Base-by-base conservation (phyloP, 37 sponge, comb jelly and placozoan species). In the Trichoplax adhaerens region DNA sequence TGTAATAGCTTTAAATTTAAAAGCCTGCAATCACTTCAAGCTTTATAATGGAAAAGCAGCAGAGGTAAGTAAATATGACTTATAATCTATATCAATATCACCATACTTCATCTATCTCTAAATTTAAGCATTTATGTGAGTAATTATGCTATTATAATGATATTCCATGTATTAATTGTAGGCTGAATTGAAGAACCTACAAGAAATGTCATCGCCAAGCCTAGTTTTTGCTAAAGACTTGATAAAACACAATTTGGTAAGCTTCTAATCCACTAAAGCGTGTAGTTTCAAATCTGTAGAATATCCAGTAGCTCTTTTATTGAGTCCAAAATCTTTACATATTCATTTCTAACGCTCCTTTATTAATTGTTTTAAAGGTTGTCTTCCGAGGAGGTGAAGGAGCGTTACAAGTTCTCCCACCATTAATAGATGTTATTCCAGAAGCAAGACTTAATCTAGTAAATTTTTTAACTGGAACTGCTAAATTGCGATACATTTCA, bases 41-140 rank as follows among this genome's bases (percentile, higher is more conserved):
- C 86, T 98, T 47, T 98, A 89, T 83, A 98, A 91, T 70, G 99
- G 99, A n/a, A 98, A 98, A 67, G 99, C 99, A 59, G 99, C 94
- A 47, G 99, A 98, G 81, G 90, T 87, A 49, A 66, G 76, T 57
- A 48, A 29, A 29, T 29, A 29, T 29, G 47, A 0, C 49, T 49
- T 66, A 52, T 52, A 8, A 50, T 49, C 49, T 49, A 29, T 29
- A 29, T 29, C 29, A 29, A 29, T 29, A 29, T 29, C 29, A 0
- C 29, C 29, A 29, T 29, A 29, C 29, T 29, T 29, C 29, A 29
- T 29, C 29, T 29, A 29, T 29, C 29, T 29, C 29, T 29, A 29
- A 29, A 29, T 29, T 29, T 29, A 29, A 29, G 29, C n/a, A 52
- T 66, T 49, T 66, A 52, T 66, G 68, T 66, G 68, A 7, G 68